These are phyloP conservation scores for Ctenicera cuprea DNA, from an alignment of 2,888 invertebrate genomes.

Conservation along the genomic window DNA sequence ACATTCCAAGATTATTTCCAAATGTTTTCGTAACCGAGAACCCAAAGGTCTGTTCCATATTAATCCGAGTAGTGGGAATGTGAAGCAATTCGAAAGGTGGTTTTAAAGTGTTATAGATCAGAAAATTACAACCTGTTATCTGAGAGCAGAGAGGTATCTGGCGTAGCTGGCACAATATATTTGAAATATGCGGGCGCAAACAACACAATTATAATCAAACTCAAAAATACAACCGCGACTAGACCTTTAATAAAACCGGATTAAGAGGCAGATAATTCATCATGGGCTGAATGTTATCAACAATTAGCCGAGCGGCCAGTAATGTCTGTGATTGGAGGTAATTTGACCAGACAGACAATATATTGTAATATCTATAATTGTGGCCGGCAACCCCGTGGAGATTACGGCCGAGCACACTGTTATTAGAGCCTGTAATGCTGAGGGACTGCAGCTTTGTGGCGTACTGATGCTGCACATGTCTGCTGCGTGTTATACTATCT, in stretches of 20 bases:
- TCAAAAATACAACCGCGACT: slow-evolving; percentile 49
- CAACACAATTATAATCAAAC: slow-evolving; percentile 44
- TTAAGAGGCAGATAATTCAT: slow-evolving; percentile 67
- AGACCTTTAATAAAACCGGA: slow-evolving; percentile 57
- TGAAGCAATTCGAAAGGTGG: slow-evolving; percentile 1
- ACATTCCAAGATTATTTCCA: too few relatives aligned
- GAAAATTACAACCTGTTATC: slow-evolving; percentile 15
- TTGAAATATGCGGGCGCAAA: slow-evolving; percentile 28
- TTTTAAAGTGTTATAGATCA: slow-evolving; percentile 17
- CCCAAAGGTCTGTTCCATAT: too few relatives aligned
- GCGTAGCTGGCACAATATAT: slow-evolving; percentile 15
- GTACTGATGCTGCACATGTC: slow-evolving; percentile 46
- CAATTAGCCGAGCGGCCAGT: slow-evolving; percentile 67
- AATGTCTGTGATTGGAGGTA: slow-evolving; percentile 69
- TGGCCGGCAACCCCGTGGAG: slow-evolving; percentile 68
- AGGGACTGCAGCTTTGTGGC: slow-evolving; percentile 56
- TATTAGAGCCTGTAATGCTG: slow-evolving; percentile 61
- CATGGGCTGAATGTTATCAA: slow-evolving; percentile 67
- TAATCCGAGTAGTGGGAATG: too few relatives aligned
- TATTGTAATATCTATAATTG: slow-evolving; percentile 70
- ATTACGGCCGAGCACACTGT: slow-evolving; percentile 65
- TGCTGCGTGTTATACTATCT: slow-evolving; percentile 28
- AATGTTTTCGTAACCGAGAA: too few relatives aligned
- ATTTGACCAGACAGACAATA: slow-evolving; percentile 69
- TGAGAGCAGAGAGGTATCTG: neutral